Conservation (phyloP, 2,797 vertebrate genomes). For the Paratrypauchen microcephalus region DNA sequence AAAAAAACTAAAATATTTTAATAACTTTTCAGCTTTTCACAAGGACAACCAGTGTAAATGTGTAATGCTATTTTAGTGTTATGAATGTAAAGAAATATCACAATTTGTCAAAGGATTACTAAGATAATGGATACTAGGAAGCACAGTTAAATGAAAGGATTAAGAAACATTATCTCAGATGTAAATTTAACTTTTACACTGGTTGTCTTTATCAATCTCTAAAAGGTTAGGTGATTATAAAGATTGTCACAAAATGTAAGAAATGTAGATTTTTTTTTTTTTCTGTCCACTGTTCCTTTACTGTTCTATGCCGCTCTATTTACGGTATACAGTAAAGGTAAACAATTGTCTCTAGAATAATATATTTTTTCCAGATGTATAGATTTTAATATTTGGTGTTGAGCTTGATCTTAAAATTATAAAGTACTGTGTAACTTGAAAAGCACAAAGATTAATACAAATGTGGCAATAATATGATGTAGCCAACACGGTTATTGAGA, state of each 20-base stretch:
- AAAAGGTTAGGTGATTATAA: background rate
- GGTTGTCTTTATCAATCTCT: background rate
- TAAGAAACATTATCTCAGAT: background rate
- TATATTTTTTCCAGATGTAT: slow-evolving; percentile 66
- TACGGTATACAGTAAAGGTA: slow-evolving; percentile 36
- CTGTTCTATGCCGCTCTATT: background rate
- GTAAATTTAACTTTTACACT: background rate
- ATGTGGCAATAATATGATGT: slow-evolving; percentile 59
- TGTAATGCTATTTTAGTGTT: background rate
- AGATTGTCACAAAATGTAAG: background rate
- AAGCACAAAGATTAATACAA: slow-evolving; percentile 76
- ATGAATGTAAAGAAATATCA: background rate
- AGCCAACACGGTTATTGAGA: slow-evolving; percentile 31
- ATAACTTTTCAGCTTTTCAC: background rate
- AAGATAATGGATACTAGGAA: background rate
- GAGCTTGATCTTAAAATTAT: slow-evolving; percentile 55
- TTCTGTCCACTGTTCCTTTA: background rate
- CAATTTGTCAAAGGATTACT: background rate
- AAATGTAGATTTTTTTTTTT: background rate
- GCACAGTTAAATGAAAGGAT: background rate
- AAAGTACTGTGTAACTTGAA: slow-evolving; percentile 56
- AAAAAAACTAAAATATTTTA: background rate
- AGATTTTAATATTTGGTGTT: slow-evolving; percentile 45
- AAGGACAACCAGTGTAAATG: background rate
- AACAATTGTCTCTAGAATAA: slow-evolving; percentile 45